Conservation (phyloP, 1,140 invertebrate species). For the Phortica variegata region DNA sequence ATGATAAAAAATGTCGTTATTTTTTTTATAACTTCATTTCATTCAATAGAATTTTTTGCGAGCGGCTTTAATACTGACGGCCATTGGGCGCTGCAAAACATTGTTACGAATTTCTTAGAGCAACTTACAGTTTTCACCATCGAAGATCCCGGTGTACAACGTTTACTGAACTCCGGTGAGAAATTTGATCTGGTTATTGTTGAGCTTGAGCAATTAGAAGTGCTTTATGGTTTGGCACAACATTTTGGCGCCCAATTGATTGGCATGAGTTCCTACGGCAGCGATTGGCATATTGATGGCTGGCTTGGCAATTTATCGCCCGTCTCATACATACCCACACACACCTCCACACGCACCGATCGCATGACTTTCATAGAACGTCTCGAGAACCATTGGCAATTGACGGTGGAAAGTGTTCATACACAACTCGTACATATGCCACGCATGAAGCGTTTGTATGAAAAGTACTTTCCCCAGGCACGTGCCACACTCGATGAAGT, state of each 20-base stretch:
- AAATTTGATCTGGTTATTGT: slow-evolving; percentile 48
- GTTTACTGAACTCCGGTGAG: slow-evolving; percentile 30
- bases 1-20: too few relatives aligned
- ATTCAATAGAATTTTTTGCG: too few relatives aligned
- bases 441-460: slow-evolving; percentile 31
- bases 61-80: too few relatives aligned
- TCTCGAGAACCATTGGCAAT: slow-evolving; percentile 43
- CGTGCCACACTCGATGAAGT: slow-evolving; percentile 30
- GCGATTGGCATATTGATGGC: slow-evolving; percentile 26
- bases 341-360: slow-evolving; percentile 33
- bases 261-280: slow-evolving; percentile 40
- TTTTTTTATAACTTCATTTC: too few relatives aligned
- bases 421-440: slow-evolving; percentile 25
- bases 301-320: slow-evolving; percentile 41
- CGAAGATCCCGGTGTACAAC: slow-evolving; percentile 21
- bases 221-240: slow-evolving; percentile 31
- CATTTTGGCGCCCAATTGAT: slow-evolving; percentile 46
- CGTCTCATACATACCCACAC: slow-evolving; percentile 47
- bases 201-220: slow-evolving; percentile 33
- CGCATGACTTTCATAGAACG: slow-evolving; percentile 58
- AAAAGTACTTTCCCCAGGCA: slow-evolving; percentile 57
- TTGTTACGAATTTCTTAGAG: too few relatives aligned
- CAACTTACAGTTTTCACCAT: too few relatives aligned
- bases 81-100: too few relatives aligned
- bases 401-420: slow-evolving; percentile 9